Evolutionary conservation across 2,888 invertebrate species (phyloP).

Genomic region (Rhyacophila evoluta): DNA sequence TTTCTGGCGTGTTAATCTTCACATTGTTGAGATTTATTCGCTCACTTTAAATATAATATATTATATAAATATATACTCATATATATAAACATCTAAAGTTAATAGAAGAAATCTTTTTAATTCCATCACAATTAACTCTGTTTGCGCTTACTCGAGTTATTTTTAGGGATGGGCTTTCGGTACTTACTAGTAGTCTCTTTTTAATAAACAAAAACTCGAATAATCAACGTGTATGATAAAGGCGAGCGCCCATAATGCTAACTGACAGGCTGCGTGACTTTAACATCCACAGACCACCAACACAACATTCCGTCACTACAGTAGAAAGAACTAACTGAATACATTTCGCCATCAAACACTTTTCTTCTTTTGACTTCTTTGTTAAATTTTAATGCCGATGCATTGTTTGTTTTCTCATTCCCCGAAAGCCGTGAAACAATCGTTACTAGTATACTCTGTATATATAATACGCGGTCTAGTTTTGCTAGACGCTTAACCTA

Average conservation of each 20-base stretch:
- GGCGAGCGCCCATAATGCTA: slow-evolving; percentile 23
- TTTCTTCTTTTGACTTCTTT: slow-evolving; percentile 3
- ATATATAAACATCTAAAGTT: no score
- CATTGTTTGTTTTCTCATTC: background rate
- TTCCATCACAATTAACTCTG: background rate
- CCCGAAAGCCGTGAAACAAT: background rate
- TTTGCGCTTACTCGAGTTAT: background rate
- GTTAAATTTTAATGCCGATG: background rate
- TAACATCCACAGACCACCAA: slow-evolving; percentile 8
- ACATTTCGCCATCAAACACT: background rate
- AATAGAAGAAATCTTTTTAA: background rate
- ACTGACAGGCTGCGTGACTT: slow-evolving; percentile 32
- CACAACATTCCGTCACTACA: slow-evolving; percentile 35
- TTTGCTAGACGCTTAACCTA: no score
- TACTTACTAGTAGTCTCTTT: background rate
- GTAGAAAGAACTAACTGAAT: slow-evolving; percentile 19
- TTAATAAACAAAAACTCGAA: slow-evolving; percentile 17
- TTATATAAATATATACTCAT: no score
- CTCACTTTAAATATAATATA: no score
- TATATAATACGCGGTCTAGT: no score
- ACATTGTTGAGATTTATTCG: no score
- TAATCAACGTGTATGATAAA: slow-evolving; percentile 2
- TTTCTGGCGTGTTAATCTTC: no score
- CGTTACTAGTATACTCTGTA: background rate
- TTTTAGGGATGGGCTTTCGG: slow-evolving; percentile 6